Evolutionary conservation across 2,113 vertebrate species (phyloP).

Genomic region (Oryzias celebensis): DNA sequence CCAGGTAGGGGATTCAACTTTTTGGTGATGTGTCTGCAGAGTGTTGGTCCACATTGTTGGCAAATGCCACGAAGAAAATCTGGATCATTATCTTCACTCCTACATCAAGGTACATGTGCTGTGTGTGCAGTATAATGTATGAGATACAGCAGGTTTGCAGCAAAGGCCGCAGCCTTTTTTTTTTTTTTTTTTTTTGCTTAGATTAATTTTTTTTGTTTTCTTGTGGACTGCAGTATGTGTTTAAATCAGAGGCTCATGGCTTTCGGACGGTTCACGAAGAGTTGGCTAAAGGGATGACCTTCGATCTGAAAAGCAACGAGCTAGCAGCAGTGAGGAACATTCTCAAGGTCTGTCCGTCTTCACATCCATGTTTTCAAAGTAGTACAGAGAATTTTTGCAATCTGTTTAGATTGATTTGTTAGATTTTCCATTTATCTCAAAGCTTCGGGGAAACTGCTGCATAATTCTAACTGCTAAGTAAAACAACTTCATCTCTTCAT

Average conservation of each 20-base stretch:
- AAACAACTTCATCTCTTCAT: conserved; percentile 15
- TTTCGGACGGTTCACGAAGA: conserved; percentile 93
- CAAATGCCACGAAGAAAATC: conserved; percentile 93
- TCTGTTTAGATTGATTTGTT: neutral
- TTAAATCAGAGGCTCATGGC: conserved; percentile 86
- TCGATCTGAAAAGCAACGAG: conserved; percentile 92
- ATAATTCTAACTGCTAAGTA: neutral
- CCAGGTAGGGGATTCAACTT: neutral
- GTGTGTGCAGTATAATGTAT: neutral
- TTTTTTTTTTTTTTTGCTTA: too few species aligned
- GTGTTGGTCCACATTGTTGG: conserved; percentile 90
- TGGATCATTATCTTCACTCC: conserved; percentile 88
- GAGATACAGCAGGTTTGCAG: neutral
- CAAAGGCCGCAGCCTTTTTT: too few species aligned
- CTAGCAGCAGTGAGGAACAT: conserved; percentile 85
- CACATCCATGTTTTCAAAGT: neutral
- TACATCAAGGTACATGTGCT: conserved; percentile 86
- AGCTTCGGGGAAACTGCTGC: neutral
- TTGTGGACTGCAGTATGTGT: conserved; percentile 83
- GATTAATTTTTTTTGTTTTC: too few species aligned
- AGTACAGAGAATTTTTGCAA: neutral
- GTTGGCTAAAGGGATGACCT: conserved; percentile 87
- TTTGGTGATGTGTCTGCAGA: conserved; percentile 71
- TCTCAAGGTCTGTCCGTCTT: conserved; percentile 81
- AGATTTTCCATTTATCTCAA: neutral